These are phyloP conservation scores for Zosterops pallidus DNA, from an alignment of 2,113 vertebrate genomes.

Conservation along the genomic window DNA sequence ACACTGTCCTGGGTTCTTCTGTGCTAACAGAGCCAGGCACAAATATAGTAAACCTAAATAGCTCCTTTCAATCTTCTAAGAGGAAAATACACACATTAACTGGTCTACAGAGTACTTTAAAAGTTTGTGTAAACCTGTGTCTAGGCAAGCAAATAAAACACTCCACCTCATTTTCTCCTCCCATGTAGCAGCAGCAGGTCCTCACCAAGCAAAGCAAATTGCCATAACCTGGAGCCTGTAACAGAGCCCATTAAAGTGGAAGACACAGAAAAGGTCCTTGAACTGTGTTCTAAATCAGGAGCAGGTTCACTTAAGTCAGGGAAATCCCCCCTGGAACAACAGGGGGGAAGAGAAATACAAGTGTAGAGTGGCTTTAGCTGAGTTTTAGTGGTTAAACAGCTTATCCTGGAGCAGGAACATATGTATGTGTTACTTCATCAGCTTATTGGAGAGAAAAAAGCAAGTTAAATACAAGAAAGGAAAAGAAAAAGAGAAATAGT, in stretches of 20 bases:
- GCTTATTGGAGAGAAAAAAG: background rate
- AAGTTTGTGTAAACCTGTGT: background rate
- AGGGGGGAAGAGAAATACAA: background rate
- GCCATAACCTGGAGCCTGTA: background rate
- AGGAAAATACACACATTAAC: conserved; percentile 2
- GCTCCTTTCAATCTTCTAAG: conserved; percentile 5
- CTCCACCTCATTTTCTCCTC: background rate
- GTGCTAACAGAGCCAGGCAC: background rate
- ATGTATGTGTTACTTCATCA: background rate
- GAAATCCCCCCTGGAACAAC: background rate
- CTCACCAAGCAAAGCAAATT: background rate
- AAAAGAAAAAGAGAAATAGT: background rate
- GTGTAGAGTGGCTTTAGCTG: background rate
- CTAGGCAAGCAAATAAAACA: conserved; percentile 14
- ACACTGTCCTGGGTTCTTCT: background rate
- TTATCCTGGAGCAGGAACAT: background rate
- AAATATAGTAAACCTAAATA: background rate
- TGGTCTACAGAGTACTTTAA: background rate
- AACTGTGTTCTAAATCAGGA: background rate
- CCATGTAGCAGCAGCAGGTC: background rate
- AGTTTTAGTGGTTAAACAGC: background rate
- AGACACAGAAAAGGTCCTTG: background rate
- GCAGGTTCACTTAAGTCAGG: background rate
- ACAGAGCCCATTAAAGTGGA: background rate
- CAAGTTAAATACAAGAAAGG: rapidly evolving